Base-by-base conservation (phyloP, 2,888 invertebrate species). In the Orthosia gothica region DNA sequence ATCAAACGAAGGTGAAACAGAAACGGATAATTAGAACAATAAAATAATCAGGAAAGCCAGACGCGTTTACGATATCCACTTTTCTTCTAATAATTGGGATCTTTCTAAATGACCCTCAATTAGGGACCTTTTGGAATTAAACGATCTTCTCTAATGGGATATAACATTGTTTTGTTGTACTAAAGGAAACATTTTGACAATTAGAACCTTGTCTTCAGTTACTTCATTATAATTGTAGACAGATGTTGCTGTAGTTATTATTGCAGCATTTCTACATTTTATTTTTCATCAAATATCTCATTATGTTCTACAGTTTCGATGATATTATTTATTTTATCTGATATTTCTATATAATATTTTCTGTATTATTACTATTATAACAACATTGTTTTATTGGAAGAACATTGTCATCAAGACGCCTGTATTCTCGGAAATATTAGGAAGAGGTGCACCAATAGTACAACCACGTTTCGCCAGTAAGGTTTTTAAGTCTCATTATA, bases 1-100 rank as follows among this genome's bases (percentile, higher is more conserved):
- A 78, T 72, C 61, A 66, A 75, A 74, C 12, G 66, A 71, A 62
- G 23, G 18, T 0, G 66, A 71, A 66, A 54, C 65, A 74, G 73
- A 58, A 66, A 45, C 70, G 57, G 73, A 84, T 81, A 78, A 84
- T 82, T 64, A 70, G 57, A 79, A 73, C 74, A 77, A 84, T 79
- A 71, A 79, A 75, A 77, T 75, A 82, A 82, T 79, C 74, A 74
- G 45, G 50, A 64, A 69, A 50, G 50, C 79, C 70, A 70, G 68
- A 64, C 62, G 64, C 76, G 70, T 68, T 74, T 52, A 52, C 58
- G 70, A 70, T 73, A 70, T 82, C 63, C 67, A 79, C 72, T 76
- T 82, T 75, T 83, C 71, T 75, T 63, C 69, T 69, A 49, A 80
- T 82, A 76, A 84, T 85, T 71, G 66, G 59, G 62, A 80, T 74